Evolutionary conservation across 2,888 invertebrate species (phyloP).

Genomic region (Anoncus sp.): DNA sequence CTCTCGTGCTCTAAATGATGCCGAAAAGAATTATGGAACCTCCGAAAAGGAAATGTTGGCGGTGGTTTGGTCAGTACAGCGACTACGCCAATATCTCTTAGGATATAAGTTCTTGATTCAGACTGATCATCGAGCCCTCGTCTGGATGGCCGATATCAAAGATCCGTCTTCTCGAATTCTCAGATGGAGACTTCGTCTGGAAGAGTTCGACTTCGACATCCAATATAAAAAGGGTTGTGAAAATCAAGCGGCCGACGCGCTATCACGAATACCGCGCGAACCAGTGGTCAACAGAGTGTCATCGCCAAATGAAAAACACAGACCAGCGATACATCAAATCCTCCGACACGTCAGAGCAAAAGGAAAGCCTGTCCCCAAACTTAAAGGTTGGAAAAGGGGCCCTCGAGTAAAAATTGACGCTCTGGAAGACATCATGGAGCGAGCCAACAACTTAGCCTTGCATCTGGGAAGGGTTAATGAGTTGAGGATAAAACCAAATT

Average conservation of each 20-base stretch:
- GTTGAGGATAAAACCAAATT: slow-evolving; percentile 23
- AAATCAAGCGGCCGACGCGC: slow-evolving; percentile 74
- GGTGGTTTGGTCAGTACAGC: slow-evolving; percentile 46
- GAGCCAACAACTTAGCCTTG: background rate
- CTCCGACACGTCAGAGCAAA: background rate
- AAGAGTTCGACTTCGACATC: slow-evolving; percentile 73
- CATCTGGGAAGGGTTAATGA: slow-evolving; percentile 10
- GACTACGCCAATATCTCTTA: slow-evolving; percentile 36
- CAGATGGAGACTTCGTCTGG: slow-evolving; percentile 67
- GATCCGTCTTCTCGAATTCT: slow-evolving; percentile 26
- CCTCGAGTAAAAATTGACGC: slow-evolving; percentile 8
- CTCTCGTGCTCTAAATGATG: slow-evolving; percentile 67
- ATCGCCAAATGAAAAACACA: background rate
- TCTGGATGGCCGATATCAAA: slow-evolving; percentile 33
- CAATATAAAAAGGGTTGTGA: slow-evolving; percentile 70
- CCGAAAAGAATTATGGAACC: slow-evolving; percentile 61
- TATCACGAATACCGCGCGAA: slow-evolving; percentile 48
- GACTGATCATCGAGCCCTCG: slow-evolving; percentile 34
- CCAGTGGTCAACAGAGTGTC: background rate
- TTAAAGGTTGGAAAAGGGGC: slow-evolving; percentile 5
- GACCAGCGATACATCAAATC: slow-evolving; percentile 13
- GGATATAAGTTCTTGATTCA: slow-evolving; percentile 27
- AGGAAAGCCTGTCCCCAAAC: background rate
- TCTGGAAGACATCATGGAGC: slow-evolving; percentile 21
- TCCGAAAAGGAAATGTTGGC: slow-evolving; percentile 69